These are phyloP conservation scores for Axis porcinus DNA, from an alignment of 2,113 vertebrate genomes.

Conservation along the genomic window DNA sequence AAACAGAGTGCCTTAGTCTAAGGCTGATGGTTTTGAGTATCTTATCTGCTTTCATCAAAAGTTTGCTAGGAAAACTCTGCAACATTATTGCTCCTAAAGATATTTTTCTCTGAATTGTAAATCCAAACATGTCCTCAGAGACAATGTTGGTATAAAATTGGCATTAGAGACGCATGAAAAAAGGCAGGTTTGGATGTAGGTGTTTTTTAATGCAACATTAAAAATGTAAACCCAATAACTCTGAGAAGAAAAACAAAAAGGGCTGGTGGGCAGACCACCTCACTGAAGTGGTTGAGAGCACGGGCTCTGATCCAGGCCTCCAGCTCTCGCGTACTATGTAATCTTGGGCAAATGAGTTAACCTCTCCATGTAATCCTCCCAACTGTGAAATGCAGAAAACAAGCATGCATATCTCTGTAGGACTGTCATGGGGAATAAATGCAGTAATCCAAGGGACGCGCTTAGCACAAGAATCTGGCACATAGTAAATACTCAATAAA, in stretches of 20 bases:
- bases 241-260: not conserved
- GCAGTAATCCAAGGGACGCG: not conserved
- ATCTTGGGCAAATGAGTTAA: not conserved
- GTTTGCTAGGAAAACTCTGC: not conserved
- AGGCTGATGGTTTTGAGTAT: not conserved
- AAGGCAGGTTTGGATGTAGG: not conserved
- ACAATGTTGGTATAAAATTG: not conserved
- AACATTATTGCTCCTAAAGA: not conserved
- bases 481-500: not conserved
- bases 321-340: fast-evolving
- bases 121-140: not conserved
- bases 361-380: not conserved
- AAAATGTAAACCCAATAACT: not conserved
- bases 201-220: not conserved
- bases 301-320: not conserved
- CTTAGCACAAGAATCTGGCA: not conserved
- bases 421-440: not conserved
- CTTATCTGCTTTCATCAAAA: not conserved
- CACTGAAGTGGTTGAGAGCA: not conserved
- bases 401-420: not conserved
- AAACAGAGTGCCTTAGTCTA: not conserved
- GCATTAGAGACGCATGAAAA: not conserved
- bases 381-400: not conserved
- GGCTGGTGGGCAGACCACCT: not conserved
- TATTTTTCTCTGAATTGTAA: not conserved